phyloP scores from a whole-genome alignment of 2,888 invertebrate species.

The Ornithoptera alexandrae region DNA sequence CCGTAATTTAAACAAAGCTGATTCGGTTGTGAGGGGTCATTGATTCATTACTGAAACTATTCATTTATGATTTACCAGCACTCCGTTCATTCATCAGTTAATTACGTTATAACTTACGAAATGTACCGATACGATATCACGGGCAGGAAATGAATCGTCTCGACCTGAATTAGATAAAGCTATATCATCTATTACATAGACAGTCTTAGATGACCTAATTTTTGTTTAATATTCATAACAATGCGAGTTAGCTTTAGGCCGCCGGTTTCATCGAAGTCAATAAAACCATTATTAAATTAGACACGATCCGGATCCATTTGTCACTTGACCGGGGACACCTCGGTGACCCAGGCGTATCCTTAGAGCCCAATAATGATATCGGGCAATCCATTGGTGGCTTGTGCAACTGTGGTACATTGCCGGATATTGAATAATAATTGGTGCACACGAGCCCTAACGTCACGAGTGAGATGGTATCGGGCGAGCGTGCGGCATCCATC shows the following conservation, averaged over 20 bases:
- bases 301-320: slow-evolving; percentile 52
- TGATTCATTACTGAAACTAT: slow-evolving; percentile 41
- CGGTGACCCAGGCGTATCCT: slow-evolving; percentile 46
- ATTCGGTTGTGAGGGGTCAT: slow-evolving; percentile 43
- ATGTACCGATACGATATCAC: slow-evolving; percentile 47
- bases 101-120: slow-evolving; percentile 39
- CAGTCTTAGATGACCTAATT: not conserved
- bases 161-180: slow-evolving; percentile 48
- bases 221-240: too few relatives aligned
- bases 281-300: slow-evolving; percentile 67
- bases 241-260: too few relatives aligned
- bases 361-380: slow-evolving; percentile 62
- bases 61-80: slow-evolving; percentile 32
- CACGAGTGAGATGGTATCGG: slow-evolving; percentile 73
- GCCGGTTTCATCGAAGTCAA: slow-evolving; percentile 47
- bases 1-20: slow-evolving; percentile 38
- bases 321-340: slow-evolving; percentile 64
- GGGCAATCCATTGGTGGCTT: slow-evolving; percentile 39
- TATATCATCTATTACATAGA: not conserved
- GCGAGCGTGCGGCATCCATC: slow-evolving; percentile 77
- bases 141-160: slow-evolving; percentile 47
- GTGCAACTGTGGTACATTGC: slow-evolving; percentile 41
- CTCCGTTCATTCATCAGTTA: slow-evolving; percentile 30
- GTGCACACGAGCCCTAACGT: slow-evolving; percentile 63
- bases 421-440: slow-evolving; percentile 78